Conservation (phyloP, 2,797 vertebrate species). For the Vipera latastei region DNA sequence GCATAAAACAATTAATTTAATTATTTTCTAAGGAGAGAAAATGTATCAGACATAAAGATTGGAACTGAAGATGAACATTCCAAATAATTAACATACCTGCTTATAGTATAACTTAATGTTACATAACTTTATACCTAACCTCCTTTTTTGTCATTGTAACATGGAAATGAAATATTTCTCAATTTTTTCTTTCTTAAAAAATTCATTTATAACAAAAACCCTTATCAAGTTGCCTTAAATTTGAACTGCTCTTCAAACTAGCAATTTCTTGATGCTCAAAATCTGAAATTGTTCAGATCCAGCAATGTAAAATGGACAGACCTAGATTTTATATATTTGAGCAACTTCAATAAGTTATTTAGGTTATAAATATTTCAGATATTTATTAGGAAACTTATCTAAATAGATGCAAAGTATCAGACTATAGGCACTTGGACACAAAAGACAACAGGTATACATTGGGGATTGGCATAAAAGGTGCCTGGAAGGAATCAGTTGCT, state of each 20-base stretch:
- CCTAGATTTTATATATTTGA: conserved; percentile 35
- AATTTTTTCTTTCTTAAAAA: conserved; percentile 50
- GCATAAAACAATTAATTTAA: conserved; percentile 18
- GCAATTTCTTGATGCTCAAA: background rate
- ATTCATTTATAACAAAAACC: background rate
- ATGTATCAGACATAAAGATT: conserved; percentile 18
- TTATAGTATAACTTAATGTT: conserved; percentile 40
- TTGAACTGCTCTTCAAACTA: conserved; percentile 18
- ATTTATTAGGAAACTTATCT: conserved; percentile 23
- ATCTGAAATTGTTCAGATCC: background rate
- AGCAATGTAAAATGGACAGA: background rate
- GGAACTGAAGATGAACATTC: conserved; percentile 4
- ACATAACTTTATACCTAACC: conserved; percentile 47
- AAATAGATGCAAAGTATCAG: conserved; percentile 31
- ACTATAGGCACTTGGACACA: conserved; percentile 42
- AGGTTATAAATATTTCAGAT: conserved; percentile 45
- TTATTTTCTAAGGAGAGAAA: background rate
- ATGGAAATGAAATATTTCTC: conserved; percentile 50
- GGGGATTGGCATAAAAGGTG: background rate
- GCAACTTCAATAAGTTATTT: conserved; percentile 57
- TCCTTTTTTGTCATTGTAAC: conserved; percentile 48
- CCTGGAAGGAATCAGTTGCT: background rate
- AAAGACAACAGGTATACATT: conserved; percentile 32
- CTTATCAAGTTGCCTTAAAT: conserved; percentile 45
- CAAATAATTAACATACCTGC: conserved; percentile 13